These are phyloP conservation scores for Caenorhabditis uteleia DNA, from an alignment of 2,888 invertebrate species.

Conservation along the genomic window DNA sequence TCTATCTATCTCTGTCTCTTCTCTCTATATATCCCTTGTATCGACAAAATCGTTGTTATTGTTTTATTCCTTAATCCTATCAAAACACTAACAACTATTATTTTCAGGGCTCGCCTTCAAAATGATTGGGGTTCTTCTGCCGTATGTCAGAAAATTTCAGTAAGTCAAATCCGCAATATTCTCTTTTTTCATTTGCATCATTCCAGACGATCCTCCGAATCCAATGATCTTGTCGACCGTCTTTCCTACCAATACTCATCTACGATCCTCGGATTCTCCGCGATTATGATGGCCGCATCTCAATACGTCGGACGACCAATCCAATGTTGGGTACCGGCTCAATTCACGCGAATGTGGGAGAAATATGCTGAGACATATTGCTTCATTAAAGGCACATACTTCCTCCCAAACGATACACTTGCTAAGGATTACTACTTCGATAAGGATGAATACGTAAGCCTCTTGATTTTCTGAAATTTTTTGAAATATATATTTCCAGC, in stretches of 20 bases:
- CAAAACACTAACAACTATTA: background rate
- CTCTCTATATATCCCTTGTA: no score
- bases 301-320: conserved; percentile 69
- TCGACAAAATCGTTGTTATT: no score
- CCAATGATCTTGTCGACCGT: conserved; percentile 65
- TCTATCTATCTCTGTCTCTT: no score
- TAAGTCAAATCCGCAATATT: conserved; percentile 10
- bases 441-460: background rate
- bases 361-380: conserved; percentile 68
- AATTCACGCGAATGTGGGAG: conserved; percentile 67
- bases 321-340: conserved; percentile 68
- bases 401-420: conserved; percentile 50
- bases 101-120: conserved; percentile 13
- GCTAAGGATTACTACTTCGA: conserved; percentile 28
- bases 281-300: conserved; percentile 67
- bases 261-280: conserved; percentile 42
- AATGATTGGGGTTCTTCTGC: conserved; percentile 43
- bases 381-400: conserved; percentile 67
- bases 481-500: conserved; percentile 13
- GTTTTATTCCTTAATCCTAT: no score
- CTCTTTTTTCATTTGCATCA: background rate
- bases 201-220: conserved; percentile 61
- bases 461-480: background rate
- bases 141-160: conserved; percentile 42
- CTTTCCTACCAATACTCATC: conserved; percentile 35